Base-by-base conservation (phyloP, 2,113 vertebrate species). In the Sardina pilchardus region DNA sequence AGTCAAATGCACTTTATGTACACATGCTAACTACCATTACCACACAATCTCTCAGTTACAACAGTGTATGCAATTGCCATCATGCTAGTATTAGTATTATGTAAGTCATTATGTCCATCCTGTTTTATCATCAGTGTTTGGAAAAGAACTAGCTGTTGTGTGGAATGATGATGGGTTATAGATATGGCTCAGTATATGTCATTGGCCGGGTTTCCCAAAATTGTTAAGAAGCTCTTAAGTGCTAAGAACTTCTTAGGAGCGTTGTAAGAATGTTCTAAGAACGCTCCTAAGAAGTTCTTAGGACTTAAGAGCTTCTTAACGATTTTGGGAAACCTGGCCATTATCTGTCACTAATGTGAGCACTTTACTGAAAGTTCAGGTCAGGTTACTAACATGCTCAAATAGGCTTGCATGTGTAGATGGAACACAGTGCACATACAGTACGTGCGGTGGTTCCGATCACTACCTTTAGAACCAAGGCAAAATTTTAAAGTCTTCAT, bases 341-440 rank as follows among this genome's bases (percentile, higher is more conserved):
- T 71, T 78, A 39, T 78, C 30, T 78, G 71, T 17, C 30, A 78
- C 71, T 12, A 78, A 78, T 36, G 34, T 67, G 91, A 89, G 92
- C 91, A 93, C 93, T 92, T 93, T 92, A 92, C 87, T 88, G 91
- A 91, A 87, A 84, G 45, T 86, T 59, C 83, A 0, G 86, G 36
- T 87, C 84, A 87, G 82, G 87, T 84, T 78, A 86, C 85, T 92
- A 89, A 91, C 47, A 36, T 87, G 85, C 82, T 83, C 87, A 56
- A 59, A 34, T 71, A 45, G 43, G 9, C 14, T 84, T 90, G 87
- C 90, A 89, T 86, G 84, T 87, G 47, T 63, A 45, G 81, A 86
- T 83, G 9, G 30, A 75, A 14, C 10, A 2, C 5, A 3, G 24
- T 71, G 63, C 26, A 63, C 19, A 83, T 12, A n/a, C n/a, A n/a